Evolutionary conservation across 2,797 vertebrate species (phyloP).

Genomic region (Mus spretus): DNA sequence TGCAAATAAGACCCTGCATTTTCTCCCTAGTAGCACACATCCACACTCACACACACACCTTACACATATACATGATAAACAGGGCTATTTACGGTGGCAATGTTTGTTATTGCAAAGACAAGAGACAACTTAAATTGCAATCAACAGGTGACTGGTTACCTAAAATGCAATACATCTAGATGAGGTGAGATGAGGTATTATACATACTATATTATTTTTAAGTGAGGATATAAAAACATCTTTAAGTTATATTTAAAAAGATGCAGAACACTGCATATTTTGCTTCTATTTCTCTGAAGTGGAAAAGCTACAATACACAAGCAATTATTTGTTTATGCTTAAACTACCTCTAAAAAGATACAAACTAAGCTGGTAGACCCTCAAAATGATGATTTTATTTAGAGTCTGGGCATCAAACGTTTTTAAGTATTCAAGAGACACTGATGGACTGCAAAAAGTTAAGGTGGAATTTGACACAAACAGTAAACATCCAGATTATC

Average conservation of each 20-base stretch:
- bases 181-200: slow-evolving; percentile 11
- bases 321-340: slow-evolving; percentile 15
- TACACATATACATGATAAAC: not conserved
- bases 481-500: not conserved
- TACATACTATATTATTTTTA: slow-evolving; percentile 34
- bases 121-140: not conserved
- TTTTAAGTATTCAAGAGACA: slow-evolving; percentile 26
- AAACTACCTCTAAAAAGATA: slow-evolving; percentile 17
- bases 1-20: not conserved
- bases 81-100: slow-evolving; percentile 29
- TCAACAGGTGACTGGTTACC: slow-evolving; percentile 37
- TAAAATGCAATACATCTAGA: slow-evolving; percentile 11
- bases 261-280: slow-evolving; percentile 29
- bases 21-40: not conserved
- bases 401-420: not conserved
- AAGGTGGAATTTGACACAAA: not conserved
- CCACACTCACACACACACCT: not conserved
- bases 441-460: slow-evolving; percentile 27
- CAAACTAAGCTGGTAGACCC: not conserved
- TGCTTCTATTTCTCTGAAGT: not conserved
- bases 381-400: slow-evolving; percentile 42
- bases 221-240: slow-evolving; percentile 50
- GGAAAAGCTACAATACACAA: slow-evolving; percentile 20
- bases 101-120: slow-evolving; percentile 54
- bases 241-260: slow-evolving; percentile 48